These are phyloP conservation scores for Ptiloglossa arizonensis DNA, from an alignment of 1,140 invertebrate species.

Conservation along the genomic window DNA sequence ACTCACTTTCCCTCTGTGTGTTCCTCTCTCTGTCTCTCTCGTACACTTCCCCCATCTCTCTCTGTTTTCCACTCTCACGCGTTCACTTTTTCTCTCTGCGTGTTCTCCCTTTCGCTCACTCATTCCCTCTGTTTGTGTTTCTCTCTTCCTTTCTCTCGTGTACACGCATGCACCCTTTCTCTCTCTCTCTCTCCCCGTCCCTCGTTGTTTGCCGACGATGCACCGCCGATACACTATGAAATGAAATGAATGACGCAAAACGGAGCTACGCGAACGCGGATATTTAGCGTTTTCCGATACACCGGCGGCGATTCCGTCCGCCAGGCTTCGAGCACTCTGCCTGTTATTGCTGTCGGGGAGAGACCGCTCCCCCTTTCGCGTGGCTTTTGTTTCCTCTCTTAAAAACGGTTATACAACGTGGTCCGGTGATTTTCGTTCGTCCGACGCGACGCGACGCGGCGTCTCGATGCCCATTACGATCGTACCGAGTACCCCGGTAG, in stretches of 20 bases:
- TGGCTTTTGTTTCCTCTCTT: conserved; percentile 55
- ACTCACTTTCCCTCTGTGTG: too few relatives aligned
- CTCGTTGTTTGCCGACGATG: background rate
- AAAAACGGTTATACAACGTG: conserved; percentile 45
- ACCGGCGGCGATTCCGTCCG: conserved; percentile 45
- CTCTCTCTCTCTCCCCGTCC: too few relatives aligned
- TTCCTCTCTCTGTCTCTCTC: too few relatives aligned
- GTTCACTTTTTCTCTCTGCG: too few relatives aligned
- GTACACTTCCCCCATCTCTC: too few relatives aligned
- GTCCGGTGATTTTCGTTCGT: conserved; percentile 2
- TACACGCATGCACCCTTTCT: too few relatives aligned
- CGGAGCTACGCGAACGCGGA: conserved; percentile 66
- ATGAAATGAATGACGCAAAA: conserved; percentile 76
- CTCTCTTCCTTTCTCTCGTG: too few relatives aligned
- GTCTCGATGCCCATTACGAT: conserved; percentile 21
- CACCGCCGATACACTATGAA: conserved; percentile 51
- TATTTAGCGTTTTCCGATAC: conserved; percentile 79
- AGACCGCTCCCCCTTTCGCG: background rate
- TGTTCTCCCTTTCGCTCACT: too few relatives aligned
- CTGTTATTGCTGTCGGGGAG: conserved; percentile 54
- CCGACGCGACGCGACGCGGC: too few relatives aligned
- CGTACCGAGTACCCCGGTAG: too few relatives aligned
- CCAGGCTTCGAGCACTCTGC: conserved; percentile 24
- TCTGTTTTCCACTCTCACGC: too few relatives aligned
- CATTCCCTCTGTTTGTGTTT: too few relatives aligned